Percentiles rank a stretch among this genome's conserved stretches.
Evolutionary conservation across 2,888 invertebrate genomes (phyloP).

Genomic region (Mycalesis mineus): DNA sequence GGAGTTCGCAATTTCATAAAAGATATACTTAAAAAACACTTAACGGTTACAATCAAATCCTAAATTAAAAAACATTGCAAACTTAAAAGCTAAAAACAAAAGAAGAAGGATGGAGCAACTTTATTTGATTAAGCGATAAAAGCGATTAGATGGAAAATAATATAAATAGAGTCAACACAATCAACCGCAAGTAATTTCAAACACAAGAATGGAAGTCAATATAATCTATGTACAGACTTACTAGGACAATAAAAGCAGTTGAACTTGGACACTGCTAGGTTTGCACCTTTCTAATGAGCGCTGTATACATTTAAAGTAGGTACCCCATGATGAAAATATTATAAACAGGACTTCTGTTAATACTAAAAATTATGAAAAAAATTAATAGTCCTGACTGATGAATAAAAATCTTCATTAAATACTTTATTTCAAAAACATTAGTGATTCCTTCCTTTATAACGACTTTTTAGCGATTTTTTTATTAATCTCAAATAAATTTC

Average conservation of each 20-base stretch:
- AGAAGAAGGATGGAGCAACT: not conserved
- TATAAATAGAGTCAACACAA: slow-evolving; percentile 8
- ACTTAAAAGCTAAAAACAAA: not conserved
- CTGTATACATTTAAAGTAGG: slow-evolving; percentile 14
- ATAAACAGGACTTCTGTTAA: not conserved
- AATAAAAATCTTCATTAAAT: too few species aligned
- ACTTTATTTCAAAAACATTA: too few species aligned
- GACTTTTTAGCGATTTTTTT: too few species aligned
- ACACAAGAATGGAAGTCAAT: slow-evolving; percentile 19
- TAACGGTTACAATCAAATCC: too few species aligned
- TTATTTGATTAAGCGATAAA: not conserved
- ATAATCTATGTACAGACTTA: slow-evolving; percentile 8
- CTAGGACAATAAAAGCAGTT: slow-evolving; percentile 45
- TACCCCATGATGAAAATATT: slow-evolving; percentile 3
- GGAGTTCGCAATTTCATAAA: too few species aligned
- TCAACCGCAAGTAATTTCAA: slow-evolving; percentile 18
- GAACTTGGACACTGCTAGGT: slow-evolving; percentile 46
- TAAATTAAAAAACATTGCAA: too few species aligned
- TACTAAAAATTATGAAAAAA: not conserved
- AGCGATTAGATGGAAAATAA: not conserved
- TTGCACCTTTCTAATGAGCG: slow-evolving; percentile 41
- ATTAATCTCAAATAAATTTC: too few species aligned
- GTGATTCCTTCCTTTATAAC: too few species aligned
- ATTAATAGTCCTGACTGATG: too few species aligned
- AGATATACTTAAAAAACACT: too few species aligned